Percentiles rank a stretch among this genome's conserved stretches.
Evolutionary conservation across 2,888 invertebrate genomes (phyloP).

Genomic region (Ectemnius continuus): DNA sequence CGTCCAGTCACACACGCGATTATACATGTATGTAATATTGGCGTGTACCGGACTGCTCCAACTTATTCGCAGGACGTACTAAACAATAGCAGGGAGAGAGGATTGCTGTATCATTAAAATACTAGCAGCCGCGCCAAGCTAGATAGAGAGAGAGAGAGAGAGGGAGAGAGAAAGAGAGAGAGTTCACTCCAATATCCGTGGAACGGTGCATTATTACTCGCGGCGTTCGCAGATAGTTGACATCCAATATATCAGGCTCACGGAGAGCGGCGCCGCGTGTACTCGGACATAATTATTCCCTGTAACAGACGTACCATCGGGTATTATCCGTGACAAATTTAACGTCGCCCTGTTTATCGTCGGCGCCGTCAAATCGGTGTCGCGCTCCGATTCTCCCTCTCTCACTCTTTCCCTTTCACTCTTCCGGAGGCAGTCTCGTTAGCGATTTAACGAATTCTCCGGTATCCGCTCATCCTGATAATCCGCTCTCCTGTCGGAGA

Average conservation of each 20-base stretch:
- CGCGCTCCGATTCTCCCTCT: background rate
- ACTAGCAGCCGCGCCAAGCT: too few species aligned
- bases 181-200: too few species aligned
- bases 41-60: too few species aligned
- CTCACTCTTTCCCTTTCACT: background rate
- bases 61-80: too few species aligned
- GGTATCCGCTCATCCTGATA: constrained; percentile 2
- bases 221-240: too few species aligned
- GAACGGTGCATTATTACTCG: constrained; percentile 4
- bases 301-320: constrained; percentile 16
- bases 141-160: too few species aligned
- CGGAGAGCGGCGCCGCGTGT: constrained; percentile 1
- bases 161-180: too few species aligned
- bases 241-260: background rate
- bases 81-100: constrained; percentile 1
- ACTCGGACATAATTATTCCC: constrained; percentile 11
- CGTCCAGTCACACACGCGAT: too few species aligned
- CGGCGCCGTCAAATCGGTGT: constrained; percentile 38
- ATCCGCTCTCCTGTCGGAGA: background rate
- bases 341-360: constrained; percentile 23
- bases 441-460: constrained; percentile 4
- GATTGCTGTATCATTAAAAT: constrained; percentile 29
- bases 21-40: too few species aligned
- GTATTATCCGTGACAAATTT: constrained; percentile 24
- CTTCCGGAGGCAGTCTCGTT: background rate